Base-by-base conservation (phyloP, 2,888 invertebrate genomes). In the Drosophila mulleri region DNA sequence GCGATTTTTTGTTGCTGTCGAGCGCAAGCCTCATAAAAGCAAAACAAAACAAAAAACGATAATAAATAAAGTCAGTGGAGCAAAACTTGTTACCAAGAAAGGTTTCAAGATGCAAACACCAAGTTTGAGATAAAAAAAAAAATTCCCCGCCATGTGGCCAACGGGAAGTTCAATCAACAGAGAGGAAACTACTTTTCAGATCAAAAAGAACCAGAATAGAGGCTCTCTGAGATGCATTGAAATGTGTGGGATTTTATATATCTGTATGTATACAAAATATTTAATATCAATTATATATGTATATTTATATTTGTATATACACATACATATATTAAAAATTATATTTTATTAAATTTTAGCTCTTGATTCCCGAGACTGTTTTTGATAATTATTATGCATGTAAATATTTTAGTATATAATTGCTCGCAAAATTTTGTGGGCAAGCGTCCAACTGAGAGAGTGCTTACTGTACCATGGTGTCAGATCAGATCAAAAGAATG, bases 11-110 rank as follows among this genome's bases (percentile, higher is more conserved):
- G 54, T 52, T 75, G 47, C 41, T 66, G 59, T 35, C 32, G 42
- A 42, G 45, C 18, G 64, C 39, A 42, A 61, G 26, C 67, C 53
- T 62, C 75, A 68, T 73, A 60, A 74, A 60, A 54, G 12, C 29
- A 65, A 63, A 48, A 56, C 42, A 44, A 35, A 50, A 59, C 26
- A 26, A 42, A 45, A 54, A 57, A 20, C 61, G 35, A 57, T 61
- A 67, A 67, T 42, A 73, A 66, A 54, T 50, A 69, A 72, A 74
- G 45, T 50, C 70, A 42, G 54, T 67, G 54, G 63, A 74, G 77
- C 77, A 77, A 54, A 78, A 78, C 75, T 70, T 56, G 70, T 61
- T 78, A 18, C 59, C 71, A 70, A 78, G 79, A 77, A 71, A 75
- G 70, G 70, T 64, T 74, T 76, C 16, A 26, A 78, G 74, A 78